Evolutionary conservation across 2,888 invertebrate species (phyloP), one percentile per base, ranked within the genome.

Genomic region (Thymelicus lineola): DNA sequence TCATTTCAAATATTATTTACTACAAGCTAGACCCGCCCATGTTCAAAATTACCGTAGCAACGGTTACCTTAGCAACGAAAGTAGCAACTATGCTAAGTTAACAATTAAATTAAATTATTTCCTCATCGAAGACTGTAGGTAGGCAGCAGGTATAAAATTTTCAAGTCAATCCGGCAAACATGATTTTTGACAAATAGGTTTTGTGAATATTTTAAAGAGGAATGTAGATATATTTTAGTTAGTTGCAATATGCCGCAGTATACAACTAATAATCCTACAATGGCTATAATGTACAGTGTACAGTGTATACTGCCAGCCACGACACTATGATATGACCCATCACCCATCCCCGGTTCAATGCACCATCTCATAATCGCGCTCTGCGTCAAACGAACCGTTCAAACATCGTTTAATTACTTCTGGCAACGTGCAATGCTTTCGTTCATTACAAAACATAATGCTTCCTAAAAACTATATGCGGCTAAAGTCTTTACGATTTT

Each of bases 321-420:
- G 48, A 50, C 6, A 50, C 35, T 62, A 62, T 46, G 62, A 48
- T 28, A 28, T 20, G 3, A 28, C 28, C 28, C 28, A 2, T 28
- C 28, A 5, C 10, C 62, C 46, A 48, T 62, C 62, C 42, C 48
- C 55, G 42, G 64, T 53, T 64, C 60, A 68, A 36, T 62, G 61
- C 28, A 62, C 61, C 42, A 38, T 58, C 46, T 35, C 36, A 17
- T 58, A 28, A 63, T 68, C 38, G 38, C 38, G 67, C 28, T 38
- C 20, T 38, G 45, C 72, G 72, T 70, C 71, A 71, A 71, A 72
- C 66, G 35, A 59, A 28, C 6, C 53, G 42, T 55, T 67, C 57
- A 73, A 53, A 72, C 68, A 74, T 69, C 59, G 61, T 63, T 70
- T 71, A 72, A 74, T 74, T 75, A 74, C 72, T 69, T 66, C 74